Base-by-base conservation (phyloP, 2,113 vertebrate genomes). In the Misgurnus anguillicaudatus region DNA sequence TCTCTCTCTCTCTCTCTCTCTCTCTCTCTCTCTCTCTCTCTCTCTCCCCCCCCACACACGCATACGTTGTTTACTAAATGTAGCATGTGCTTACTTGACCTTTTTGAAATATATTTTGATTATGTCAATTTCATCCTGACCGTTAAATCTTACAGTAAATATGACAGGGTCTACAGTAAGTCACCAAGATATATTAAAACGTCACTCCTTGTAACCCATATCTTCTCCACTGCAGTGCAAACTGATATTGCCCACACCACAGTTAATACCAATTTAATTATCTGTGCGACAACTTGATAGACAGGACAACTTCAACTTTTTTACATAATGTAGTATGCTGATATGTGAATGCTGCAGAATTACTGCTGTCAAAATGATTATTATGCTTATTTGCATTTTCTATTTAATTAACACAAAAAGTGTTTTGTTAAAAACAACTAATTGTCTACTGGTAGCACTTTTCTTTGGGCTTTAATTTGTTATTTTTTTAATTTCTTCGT, bases 401-500 rank as follows among this genome's bases (percentile, higher is more conserved):
- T 86, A 76, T 87, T 87, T 92, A 88, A 93, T 92, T 89, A 90
- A 81, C 38, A 73, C 80, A 86, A 87, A 86, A 86, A 79, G 86
- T 55, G 87, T 86, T 89, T 90, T 91, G 89, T 91, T 88, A 89
- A 89, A 91, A 84, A 87, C 85, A 86, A 91, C 86, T 90, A 88
- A 89, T 88, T 87, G 85, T 88, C 84, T 83, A 79, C 62, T 60
- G 61, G 66, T 81, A 74, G 85, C 86, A 83, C 84, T 81, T 84
- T 82, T 88, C 86, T 88, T 87, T 82, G 85, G 77, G 80, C 87
- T 89, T 83, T 86, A 88, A 87, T 89, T 91, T 87, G 91, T 92
- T 92, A 92, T 91, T 92, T 91, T 89, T 84, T 77, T 91, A 84
- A 92, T 92, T 92, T 91, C 90, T 90, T 91, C 88, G 88, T 92